Conservation (phyloP, 2,797 vertebrate species). For the Karalla daura region DNA sequence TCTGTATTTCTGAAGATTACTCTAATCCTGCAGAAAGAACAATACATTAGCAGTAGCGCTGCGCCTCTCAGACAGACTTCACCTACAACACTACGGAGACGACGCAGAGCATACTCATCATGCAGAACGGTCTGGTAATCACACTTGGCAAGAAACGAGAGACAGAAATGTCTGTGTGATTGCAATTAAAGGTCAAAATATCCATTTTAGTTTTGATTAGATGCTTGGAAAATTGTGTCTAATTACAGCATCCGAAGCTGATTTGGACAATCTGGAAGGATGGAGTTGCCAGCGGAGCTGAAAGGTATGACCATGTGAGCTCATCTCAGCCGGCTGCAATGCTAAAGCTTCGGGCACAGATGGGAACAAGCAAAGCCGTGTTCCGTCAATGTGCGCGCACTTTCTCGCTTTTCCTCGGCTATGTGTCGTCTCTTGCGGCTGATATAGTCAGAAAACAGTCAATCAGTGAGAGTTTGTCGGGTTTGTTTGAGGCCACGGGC, state of each 20-base stretch:
- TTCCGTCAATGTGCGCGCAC: neutral
- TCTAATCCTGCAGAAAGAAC: conserved; percentile 44
- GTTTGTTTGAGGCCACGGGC: neutral
- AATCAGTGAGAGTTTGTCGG: neutral
- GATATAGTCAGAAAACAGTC: neutral
- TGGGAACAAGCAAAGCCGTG: neutral
- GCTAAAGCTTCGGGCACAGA: neutral
- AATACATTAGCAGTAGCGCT: conserved; percentile 25
- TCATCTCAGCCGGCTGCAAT: conserved; percentile 21
- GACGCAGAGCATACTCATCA: conserved; percentile 51
- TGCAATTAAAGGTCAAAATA: conserved; percentile 61
- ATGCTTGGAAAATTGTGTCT: conserved; percentile 55
- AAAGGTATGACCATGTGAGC: too few relatives aligned
- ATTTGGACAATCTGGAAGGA: conserved; percentile 22
- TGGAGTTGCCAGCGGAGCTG: conserved; percentile 36
- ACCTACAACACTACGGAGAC: conserved; percentile 7
- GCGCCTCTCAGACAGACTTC: conserved; percentile 21
- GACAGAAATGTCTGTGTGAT: conserved; percentile 46
- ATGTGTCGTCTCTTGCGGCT: neutral
- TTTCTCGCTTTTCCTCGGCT: neutral
- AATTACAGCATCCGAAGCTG: conserved; percentile 44
- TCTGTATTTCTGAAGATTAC: conserved; percentile 39
- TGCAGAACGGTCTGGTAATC: conserved; percentile 15
- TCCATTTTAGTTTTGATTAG: conserved; percentile 49
- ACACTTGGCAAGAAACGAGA: conserved; percentile 6